Conservation (phyloP, 1,140 invertebrate species). For the Bradynema listronoti region DNA sequence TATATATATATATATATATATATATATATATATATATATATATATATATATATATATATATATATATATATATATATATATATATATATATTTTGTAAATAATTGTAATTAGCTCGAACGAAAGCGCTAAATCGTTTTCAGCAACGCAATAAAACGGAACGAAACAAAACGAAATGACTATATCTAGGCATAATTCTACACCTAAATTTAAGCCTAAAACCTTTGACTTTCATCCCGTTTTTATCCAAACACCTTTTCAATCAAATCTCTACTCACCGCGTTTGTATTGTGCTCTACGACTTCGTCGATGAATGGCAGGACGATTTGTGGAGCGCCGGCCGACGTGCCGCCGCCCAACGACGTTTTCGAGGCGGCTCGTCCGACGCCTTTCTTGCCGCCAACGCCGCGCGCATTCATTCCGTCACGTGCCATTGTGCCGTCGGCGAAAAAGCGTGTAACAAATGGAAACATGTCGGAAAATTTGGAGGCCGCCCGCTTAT, state of each 20-base stretch:
- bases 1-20: too few relatives aligned
- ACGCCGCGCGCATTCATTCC: slow-evolving; percentile 1
- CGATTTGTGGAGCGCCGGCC: slow-evolving; percentile 11
- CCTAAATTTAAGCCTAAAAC: too few relatives aligned
- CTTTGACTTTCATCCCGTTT: too few relatives aligned
- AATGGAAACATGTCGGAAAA: slow-evolving; percentile 10
- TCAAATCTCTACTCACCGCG: too few relatives aligned
- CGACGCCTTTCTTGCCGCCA: not conserved
- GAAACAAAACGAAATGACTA: not conserved
- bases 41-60: too few relatives aligned
- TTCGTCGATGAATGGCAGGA: slow-evolving; percentile 18
- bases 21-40: too few relatives aligned
- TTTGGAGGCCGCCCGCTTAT: not conserved
- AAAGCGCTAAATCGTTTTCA: not conserved
- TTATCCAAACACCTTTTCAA: too few relatives aligned
- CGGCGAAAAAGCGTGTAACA: slow-evolving; percentile 17
- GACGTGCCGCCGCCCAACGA: not conserved
- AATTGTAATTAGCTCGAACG: too few relatives aligned
- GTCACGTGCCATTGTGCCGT: not conserved
- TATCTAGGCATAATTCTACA: not conserved
- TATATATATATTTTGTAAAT: too few relatives aligned
- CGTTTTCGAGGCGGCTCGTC: slow-evolving; percentile 2
- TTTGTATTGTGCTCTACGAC: too few relatives aligned
- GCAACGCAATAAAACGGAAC: not conserved
- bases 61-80: too few relatives aligned